Evolutionary conservation across 2,888 invertebrate genomes (phyloP), one percentile per base, ranked within the genome.

Genomic region (Pachydiplax longipennis): DNA sequence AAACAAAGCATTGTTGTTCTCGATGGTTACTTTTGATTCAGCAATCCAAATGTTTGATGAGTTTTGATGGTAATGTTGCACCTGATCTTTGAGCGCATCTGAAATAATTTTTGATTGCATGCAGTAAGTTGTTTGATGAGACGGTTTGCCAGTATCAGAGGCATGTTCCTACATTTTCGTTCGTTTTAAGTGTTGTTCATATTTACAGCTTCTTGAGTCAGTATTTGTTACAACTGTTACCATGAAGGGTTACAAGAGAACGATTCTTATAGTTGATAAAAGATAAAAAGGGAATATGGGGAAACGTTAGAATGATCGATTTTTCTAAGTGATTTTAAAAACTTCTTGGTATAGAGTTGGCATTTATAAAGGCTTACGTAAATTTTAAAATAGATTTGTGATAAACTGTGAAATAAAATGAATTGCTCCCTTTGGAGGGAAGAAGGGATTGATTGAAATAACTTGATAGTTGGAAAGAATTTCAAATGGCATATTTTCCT

Each of bases 1-100:
- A 61, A 87, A 87, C 61, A 61, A 65, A 87, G 87, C 87, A 87
- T 87, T 87, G 87, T 87, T 73, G 87, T 87, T 73, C 87, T 87
- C n/a, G 87, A 87, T 87, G 87, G 87, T 87, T 87, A 31, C 31
- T 31, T 73, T 87, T 61, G 22, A 87, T 87, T 87, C 61, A 61
- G 37, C 35, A 65, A 87, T 87, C 87, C 87, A 87, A 83, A 87
- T 35, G 61, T 87, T 87, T 87, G 37, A 22, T 87, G 73, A 73
- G 58, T 61, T 48, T 83, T 61, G 61, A 87, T 37, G 61, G 87
- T 65, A 87, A 87, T 87, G 37, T 65, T 87, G 58, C 61, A 37
- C 61, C 87, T 58, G 6, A 22, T 35, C 18, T 37, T 35, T 35
- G 61, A 87, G 87, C 87, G 37, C 37, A 65, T 87, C 37, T 61